Base-by-base conservation (phyloP, 2,113 vertebrate genomes). In the Peromyscus leucopus region DNA sequence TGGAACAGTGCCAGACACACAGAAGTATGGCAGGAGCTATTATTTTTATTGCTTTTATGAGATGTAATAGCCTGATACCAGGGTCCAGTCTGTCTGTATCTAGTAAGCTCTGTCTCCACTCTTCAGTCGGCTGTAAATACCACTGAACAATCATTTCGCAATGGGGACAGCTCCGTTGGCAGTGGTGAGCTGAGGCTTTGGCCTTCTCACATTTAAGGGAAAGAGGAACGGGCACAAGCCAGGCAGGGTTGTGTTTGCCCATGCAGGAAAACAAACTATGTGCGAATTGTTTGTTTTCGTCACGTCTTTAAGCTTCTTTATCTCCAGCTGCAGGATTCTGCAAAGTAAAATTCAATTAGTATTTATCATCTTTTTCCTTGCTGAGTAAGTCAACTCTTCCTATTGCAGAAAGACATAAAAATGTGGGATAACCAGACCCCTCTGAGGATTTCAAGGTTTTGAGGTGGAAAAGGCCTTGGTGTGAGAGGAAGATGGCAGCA, bases 311-410 rank as follows among this genome's bases (percentile, higher is more conserved):
- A 96, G 96, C 95, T 82, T 61, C 88, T 97, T 98, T 98, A 98
- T 98, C 97, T 96, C 75, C 75, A 96, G 96, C 94, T 96, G 96
- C 97, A 98, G 97, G 91, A 94, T 96, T 96, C 95, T 85, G 96
- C 79, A 97, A 96, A 97, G 84, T 95, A 92, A 96, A 98, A 98
- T 97, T 98, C 97, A 98, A 97, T 97, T 97, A 97, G 97, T 97
- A 97, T 97, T 97, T 98, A 97, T 97, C 97, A 96, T 92, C 85
- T 93, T 94, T 95, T 94, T 88, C 92, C 94, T 82, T 80, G 94
- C 91, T 95, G 91, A 95, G 79, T 67, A 94, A 97, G 91, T 96
- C 95, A 97, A 97, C 96, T 87, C 78, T 87, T 96, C 96, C 96
- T 97, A 98, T 83, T 93, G 91, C 76, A 4, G 36, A 96, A 97